Evolutionary conservation across 2,113 vertebrate genomes (phyloP), one percentile per base, ranked within the genome.

Genomic region (Benthochromis sp.): DNA sequence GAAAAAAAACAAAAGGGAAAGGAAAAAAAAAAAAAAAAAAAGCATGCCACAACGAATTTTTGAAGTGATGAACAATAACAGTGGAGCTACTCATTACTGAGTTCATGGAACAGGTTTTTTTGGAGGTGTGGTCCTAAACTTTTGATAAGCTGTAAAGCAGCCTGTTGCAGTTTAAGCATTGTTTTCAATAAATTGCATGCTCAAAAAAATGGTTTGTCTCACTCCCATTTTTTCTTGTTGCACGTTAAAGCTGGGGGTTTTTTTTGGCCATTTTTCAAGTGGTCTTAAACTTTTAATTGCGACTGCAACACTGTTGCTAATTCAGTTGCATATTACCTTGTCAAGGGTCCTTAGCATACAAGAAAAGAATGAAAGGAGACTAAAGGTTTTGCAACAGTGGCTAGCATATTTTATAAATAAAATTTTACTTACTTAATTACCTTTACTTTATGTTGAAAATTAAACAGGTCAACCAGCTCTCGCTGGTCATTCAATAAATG

Each of bases 231-330:
- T 14, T 57, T 57, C 7, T 57, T 29, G 24, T 57, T 57, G 55
- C 13, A 29, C 3, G 3, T 29, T 57, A 16, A 57, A 57, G 55
- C 55, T 57, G 14, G 36, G 14, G 9, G 2, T 0, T 0, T 24
- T 55, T 5, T 14, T 29, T 8, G 8, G 7, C 7, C 55, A 57
- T 14, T 57, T 29, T 57, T 29, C 24, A 57, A 57, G 55, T 57
- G 55, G 55, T 57, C 7, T 29, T 29, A 29, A 57, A 29, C 7
- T 9, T 29, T 57, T 57, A 14, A 57, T 9, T 4, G 7, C 1
- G 2, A 57, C 24, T 29, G 55, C 13, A 16, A 57, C 24, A 57
- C 55, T 57, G 55, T 16, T 29, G 55, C 2, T 29, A 5, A 29
- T 29, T 57, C 55, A 59, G 55, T 14, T 59, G 55, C 55, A 59